Evolutionary conservation across 2,888 invertebrate species (phyloP).

Genomic region (Andricus curvator): DNA sequence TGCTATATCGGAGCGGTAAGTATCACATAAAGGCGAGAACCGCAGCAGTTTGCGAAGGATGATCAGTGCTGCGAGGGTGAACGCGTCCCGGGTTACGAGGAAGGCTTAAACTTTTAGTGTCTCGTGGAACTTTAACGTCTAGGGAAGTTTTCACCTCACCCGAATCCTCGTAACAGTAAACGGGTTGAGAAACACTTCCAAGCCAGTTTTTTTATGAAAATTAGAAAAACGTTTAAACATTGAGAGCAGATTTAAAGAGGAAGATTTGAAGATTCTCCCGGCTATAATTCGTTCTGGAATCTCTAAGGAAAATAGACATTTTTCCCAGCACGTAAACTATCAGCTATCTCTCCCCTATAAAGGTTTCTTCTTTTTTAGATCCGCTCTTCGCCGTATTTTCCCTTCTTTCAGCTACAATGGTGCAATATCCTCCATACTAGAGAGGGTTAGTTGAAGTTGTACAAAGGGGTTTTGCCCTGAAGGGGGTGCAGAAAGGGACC

Average conservation of each 20-base stretch:
- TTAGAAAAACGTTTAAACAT: too few species aligned
- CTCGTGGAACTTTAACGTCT: slow-evolving; percentile 70
- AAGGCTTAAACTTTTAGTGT: slow-evolving; percentile 72
- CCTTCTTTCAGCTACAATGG: slow-evolving; percentile 39
- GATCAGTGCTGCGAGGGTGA: slow-evolving; percentile 54
- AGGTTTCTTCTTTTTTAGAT: slow-evolving; percentile 43
- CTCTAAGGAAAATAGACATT: too few species aligned
- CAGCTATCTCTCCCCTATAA: slow-evolving; percentile 29
- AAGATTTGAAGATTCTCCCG: too few species aligned
- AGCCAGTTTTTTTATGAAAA: too few species aligned
- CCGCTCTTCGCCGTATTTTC: slow-evolving; percentile 40
- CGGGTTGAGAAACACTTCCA: too few species aligned
- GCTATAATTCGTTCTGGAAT: too few species aligned
- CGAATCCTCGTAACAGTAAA: not conserved
- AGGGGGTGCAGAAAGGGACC: slow-evolving; percentile 55
- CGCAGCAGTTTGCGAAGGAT: slow-evolving; percentile 62
- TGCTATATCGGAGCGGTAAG: slow-evolving; percentile 43
- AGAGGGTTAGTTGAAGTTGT: slow-evolving; percentile 58
- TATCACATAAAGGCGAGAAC: slow-evolving; percentile 63
- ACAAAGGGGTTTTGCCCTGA: slow-evolving; percentile 62
- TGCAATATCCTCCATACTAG: slow-evolving; percentile 43
- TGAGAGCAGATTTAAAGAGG: too few species aligned
- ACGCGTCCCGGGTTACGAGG: slow-evolving; percentile 65
- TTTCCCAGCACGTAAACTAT: not conserved
- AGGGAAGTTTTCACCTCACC: slow-evolving; percentile 60